Evolutionary conservation across 2,113 vertebrate genomes (phyloP).

Genomic region (Macquaria ambigua): DNA sequence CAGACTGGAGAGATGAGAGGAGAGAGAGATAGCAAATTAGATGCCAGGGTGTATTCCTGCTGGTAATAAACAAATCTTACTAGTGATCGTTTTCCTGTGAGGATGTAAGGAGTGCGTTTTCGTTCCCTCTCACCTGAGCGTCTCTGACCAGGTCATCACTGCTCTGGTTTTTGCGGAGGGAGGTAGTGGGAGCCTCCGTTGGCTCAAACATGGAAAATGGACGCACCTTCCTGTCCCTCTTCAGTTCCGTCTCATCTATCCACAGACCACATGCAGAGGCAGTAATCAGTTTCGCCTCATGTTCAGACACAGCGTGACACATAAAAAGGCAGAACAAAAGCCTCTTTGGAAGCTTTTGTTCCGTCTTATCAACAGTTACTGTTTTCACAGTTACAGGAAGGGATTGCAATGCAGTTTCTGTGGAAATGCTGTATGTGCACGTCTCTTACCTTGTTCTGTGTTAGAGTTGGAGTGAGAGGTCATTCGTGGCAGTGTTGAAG

Average conservation of each 20-base stretch:
- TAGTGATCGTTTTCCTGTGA: background rate
- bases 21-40: constrained; percentile 8
- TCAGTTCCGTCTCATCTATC: constrained; percentile 86
- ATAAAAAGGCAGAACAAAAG: constrained; percentile 5
- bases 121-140: constrained; percentile 85
- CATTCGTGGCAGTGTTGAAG: constrained; percentile 84
- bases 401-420: background rate
- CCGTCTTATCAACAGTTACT: background rate
- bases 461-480: constrained; percentile 69
- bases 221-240: constrained; percentile 92
- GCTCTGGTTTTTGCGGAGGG: constrained; percentile 95
- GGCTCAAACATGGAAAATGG: constrained; percentile 96
- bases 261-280: constrained; percentile 35
- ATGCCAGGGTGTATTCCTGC: background rate
- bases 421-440: background rate
- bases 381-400: background rate
- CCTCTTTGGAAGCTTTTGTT: background rate
- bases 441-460: constrained; percentile 85
- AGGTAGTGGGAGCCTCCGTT: constrained; percentile 84
- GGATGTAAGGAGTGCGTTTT: background rate
- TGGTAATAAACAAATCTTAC: background rate
- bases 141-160: constrained; percentile 94
- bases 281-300: constrained; percentile 4
- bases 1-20: constrained; percentile 80
- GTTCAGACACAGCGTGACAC: constrained; percentile 1